phyloP scores from a whole-genome alignment of 2,888 invertebrate genomes.

The Callosobruchus maculatus region DNA sequence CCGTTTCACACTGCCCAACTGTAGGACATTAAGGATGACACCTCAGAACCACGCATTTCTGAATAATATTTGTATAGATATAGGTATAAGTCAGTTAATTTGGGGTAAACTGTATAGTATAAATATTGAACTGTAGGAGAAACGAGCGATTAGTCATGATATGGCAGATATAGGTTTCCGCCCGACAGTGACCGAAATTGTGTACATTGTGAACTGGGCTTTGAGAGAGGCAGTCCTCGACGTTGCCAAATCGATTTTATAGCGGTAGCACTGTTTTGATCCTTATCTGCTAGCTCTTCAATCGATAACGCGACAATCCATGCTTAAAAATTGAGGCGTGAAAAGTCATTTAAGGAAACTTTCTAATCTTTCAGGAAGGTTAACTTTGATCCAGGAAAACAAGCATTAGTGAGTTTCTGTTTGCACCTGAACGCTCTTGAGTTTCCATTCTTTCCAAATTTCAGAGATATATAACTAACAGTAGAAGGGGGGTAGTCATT shows the following conservation, averaged over 20 bases:
- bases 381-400: too few species aligned
- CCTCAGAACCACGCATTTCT: not conserved
- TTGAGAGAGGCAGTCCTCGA: not conserved
- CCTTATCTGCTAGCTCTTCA: too few species aligned
- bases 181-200: not conserved
- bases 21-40: not conserved
- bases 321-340: too few species aligned
- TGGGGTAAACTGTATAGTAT: not conserved
- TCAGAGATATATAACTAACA: too few species aligned
- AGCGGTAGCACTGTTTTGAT: not conserved
- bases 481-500: too few species aligned
- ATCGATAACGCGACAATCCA: too few species aligned
- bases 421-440: too few species aligned
- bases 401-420: too few species aligned
- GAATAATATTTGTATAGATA: not conserved
- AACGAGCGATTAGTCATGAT: not conserved
- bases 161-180: not conserved
- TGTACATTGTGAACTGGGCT: not conserved
- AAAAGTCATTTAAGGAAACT: too few species aligned
- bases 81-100: not conserved
- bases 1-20: constrained; percentile 19
- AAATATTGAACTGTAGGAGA: not conserved
- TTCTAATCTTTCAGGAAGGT: too few species aligned
- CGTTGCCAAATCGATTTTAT: not conserved
- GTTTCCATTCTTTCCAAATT: too few species aligned